These are phyloP conservation scores for Sterna hirundo DNA, from an alignment of 2,113 vertebrate genomes.

Conservation along the genomic window DNA sequence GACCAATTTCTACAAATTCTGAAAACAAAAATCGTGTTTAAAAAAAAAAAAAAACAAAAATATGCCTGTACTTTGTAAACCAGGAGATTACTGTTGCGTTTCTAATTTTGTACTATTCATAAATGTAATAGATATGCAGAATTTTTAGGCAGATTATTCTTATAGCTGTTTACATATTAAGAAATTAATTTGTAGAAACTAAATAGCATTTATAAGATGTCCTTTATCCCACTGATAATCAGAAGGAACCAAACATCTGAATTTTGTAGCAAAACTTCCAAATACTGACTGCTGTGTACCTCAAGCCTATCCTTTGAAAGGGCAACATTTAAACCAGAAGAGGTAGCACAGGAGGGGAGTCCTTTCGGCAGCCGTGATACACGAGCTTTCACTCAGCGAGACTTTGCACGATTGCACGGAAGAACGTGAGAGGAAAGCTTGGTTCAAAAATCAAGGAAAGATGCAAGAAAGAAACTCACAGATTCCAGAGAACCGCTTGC, in stretches of 20 bases:
- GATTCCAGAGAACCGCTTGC: not conserved
- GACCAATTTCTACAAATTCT: not conserved
- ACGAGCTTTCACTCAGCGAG: not conserved
- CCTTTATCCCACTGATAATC: not conserved
- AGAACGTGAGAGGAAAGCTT: not conserved
- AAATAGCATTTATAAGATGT: not conserved
- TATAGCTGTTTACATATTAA: not conserved
- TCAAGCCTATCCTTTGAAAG: not conserved
- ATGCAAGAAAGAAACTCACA: not conserved
- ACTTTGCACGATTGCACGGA: not conserved
- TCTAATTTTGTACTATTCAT: not conserved
- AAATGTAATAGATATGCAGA: not conserved
- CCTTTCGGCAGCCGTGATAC: not conserved
- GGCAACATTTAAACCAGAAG: not conserved
- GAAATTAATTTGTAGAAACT: not conserved
- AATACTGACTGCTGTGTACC: not conserved
- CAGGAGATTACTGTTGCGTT: not conserved
- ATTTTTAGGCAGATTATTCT: not conserved
- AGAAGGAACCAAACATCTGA: not conserved
- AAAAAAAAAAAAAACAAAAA: not conserved
- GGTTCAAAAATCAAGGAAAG: not conserved
- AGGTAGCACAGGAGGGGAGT: not conserved
- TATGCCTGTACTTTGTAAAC: not conserved
- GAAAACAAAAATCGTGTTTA: not conserved
- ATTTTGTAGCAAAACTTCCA: not conserved